Evolutionary conservation across 2,888 invertebrate species (phyloP).

Genomic region (Ametastegia equiseti): DNA sequence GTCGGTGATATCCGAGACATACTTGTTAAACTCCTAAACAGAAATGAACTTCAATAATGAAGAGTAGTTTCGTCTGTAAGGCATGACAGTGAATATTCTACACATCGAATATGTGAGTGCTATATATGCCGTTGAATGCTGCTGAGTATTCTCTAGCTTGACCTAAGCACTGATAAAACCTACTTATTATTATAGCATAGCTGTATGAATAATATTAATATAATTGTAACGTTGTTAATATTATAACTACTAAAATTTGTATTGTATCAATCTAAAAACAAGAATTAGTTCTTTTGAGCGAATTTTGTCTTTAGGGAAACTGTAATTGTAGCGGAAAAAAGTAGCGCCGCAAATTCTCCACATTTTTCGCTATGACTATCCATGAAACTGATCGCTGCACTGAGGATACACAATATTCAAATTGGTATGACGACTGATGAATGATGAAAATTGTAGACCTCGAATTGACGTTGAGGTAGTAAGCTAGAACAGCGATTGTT

Average conservation of each 20-base stretch:
- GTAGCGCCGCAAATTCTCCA: not conserved
- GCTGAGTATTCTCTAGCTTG: not conserved
- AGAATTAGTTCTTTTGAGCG: constrained; percentile 2
- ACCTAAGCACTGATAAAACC: constrained; percentile 7
- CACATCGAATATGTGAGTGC: constrained; percentile 58
- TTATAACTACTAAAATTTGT: not conserved
- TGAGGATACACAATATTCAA: not conserved
- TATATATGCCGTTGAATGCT: constrained; percentile 25
- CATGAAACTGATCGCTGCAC: constrained; percentile 12
- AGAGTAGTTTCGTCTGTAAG: constrained; percentile 57
- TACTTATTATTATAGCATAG: not conserved
- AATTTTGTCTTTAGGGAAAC: constrained; percentile 15
- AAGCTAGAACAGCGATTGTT: not conserved
- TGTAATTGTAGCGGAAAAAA: constrained; percentile 19
- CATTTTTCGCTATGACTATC: not conserved
- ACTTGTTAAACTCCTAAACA: constrained; percentile 24
- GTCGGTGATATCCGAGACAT: not conserved
- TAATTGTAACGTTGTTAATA: not conserved
- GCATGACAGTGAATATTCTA: constrained; percentile 58
- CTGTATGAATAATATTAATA: too few species aligned
- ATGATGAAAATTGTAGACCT: not conserved
- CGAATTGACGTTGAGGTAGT: not conserved
- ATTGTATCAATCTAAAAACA: not conserved
- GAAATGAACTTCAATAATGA: constrained; percentile 55
- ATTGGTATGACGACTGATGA: not conserved